Evolutionary conservation across 1,140 invertebrate species (phyloP).

Genomic region (Microvelia longipes): DNA sequence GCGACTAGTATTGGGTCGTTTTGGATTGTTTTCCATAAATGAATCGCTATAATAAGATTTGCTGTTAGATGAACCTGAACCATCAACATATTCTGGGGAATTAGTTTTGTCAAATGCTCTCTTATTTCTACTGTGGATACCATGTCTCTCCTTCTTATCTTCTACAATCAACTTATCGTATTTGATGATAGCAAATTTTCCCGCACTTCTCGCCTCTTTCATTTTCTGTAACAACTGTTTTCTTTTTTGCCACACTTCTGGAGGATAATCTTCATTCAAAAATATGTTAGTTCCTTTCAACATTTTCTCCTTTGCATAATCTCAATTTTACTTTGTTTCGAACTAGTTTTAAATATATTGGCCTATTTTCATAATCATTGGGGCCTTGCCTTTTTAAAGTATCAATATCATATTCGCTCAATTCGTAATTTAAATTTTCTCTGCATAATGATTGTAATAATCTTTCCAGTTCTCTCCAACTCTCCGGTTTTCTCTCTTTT

Average conservation of each 20-base stretch:
- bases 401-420: neutral
- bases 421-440: neutral
- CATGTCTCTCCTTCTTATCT: neutral
- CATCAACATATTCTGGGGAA: neutral
- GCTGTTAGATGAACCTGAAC: neutral
- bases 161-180: neutral
- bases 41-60: no score
- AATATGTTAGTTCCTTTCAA: neutral
- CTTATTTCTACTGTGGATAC: neutral
- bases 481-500: neutral
- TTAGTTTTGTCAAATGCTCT: neutral
- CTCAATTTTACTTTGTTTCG: neutral
- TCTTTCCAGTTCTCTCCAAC: neutral
- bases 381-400: neutral
- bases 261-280: neutral
- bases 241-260: neutral
- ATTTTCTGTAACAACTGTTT: neutral
- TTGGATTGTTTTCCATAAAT: neutral
- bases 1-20: neutral
- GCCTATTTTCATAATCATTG: neutral
- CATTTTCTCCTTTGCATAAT: neutral
- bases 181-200: neutral
- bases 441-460: neutral
- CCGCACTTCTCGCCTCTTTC: neutral
- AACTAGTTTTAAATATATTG: neutral